Evolutionary conservation across 2,888 invertebrate species (phyloP).

Genomic region (Amitus sp.): DNA sequence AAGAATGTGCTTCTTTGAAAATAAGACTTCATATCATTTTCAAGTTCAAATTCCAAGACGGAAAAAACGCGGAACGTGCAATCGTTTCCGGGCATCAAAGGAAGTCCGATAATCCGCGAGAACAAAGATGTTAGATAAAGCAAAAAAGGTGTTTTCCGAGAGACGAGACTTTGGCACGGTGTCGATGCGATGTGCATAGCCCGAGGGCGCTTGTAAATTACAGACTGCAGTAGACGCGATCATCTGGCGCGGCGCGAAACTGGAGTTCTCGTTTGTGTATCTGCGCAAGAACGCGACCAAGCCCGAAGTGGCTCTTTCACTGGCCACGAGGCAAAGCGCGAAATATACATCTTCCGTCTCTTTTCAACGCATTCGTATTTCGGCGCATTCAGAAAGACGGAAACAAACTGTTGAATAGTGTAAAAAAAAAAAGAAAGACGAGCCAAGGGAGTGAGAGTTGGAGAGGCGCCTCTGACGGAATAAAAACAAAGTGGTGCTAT

Average conservation of each 20-base stretch:
- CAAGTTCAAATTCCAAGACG: too few relatives aligned
- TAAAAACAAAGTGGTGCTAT: slow-evolving; percentile 28
- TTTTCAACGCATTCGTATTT: slow-evolving; percentile 2
- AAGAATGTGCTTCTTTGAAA: too few relatives aligned
- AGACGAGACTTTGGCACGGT: slow-evolving; percentile 24
- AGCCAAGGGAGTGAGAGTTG: slow-evolving; percentile 13
- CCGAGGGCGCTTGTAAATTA: slow-evolving; percentile 44
- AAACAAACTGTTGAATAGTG: slow-evolving; percentile 52
- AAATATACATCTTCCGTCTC: slow-evolving; percentile 38
- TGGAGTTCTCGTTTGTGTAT: slow-evolving; percentile 1
- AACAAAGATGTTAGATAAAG: background rate
- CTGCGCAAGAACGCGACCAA: slow-evolving; percentile 47
- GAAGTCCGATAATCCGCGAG: background rate
- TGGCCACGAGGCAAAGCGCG: slow-evolving; percentile 52
- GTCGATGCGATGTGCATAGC: slow-evolving; percentile 47
- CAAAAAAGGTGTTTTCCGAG: background rate
- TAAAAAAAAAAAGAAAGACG: slow-evolving; percentile 27
- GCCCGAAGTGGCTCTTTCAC: slow-evolving; percentile 60
- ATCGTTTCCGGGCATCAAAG: background rate
- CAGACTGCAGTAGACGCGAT: slow-evolving; percentile 35
- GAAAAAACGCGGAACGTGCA: background rate
- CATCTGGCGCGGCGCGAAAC: slow-evolving; percentile 23
- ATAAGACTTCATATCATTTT: too few relatives aligned
- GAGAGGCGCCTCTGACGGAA: slow-evolving; percentile 14
- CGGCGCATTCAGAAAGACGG: slow-evolving; percentile 16